phyloP scores from a whole-genome alignment of 92 coral and sea anemone species.

The Heteractis magnifica region DNA sequence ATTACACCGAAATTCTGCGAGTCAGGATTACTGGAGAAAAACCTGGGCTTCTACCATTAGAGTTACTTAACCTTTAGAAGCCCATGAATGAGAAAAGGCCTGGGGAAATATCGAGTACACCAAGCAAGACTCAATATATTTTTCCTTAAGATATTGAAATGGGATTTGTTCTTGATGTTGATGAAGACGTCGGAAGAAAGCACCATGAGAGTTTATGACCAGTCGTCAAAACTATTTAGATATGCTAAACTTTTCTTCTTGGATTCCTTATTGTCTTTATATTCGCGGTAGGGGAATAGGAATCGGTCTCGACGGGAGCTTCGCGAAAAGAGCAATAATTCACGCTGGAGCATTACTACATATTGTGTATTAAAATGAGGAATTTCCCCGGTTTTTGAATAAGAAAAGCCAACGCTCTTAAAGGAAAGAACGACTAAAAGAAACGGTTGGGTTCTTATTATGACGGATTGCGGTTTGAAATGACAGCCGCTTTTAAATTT shows the following conservation, averaged over 20 bases:
- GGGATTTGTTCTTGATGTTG: not conserved
- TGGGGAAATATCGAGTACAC: not conserved
- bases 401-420: not conserved
- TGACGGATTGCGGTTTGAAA: not conserved
- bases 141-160: constrained; percentile 4
- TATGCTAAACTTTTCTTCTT: not conserved
- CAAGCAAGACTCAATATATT: not conserved
- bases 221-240: constrained; percentile 3
- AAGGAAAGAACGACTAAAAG: not conserved
- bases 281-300: not conserved
- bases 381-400: not conserved
- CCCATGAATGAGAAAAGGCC: not conserved
- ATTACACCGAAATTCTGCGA: not conserved
- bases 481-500: not conserved
- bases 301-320: not conserved
- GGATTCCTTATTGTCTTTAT: not conserved
- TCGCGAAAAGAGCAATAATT: not conserved
- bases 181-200: not conserved
- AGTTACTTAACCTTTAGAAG: not conserved
- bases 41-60: not conserved
- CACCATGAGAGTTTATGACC: not conserved
- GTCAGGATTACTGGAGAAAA: constrained; percentile 2
- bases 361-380: not conserved
- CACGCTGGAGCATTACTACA: not conserved
- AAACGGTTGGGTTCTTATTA: not conserved